These are phyloP conservation scores for Lepidurus arcticus DNA, from an alignment of 1,140 invertebrate species.

Conservation along the genomic window DNA sequence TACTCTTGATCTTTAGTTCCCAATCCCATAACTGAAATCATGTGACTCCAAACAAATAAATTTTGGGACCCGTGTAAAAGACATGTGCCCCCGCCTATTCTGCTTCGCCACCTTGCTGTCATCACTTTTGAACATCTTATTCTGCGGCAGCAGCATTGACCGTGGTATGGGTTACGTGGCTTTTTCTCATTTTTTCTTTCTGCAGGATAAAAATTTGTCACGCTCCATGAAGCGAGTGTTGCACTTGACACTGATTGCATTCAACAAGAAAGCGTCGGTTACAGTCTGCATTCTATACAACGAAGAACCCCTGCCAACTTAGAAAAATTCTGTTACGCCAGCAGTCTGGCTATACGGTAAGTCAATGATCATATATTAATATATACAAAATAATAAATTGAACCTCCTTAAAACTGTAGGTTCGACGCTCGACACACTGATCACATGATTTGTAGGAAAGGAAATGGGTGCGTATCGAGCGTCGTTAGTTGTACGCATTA, in stretches of 20 bases:
- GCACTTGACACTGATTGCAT: slow-evolving; percentile 3
- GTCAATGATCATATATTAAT: background rate
- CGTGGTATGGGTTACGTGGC: background rate
- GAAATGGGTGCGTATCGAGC: no score
- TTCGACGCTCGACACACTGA: no score
- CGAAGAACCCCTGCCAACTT: background rate
- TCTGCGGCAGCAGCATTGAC: background rate
- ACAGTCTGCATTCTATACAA: background rate
- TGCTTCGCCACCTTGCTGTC: background rate
- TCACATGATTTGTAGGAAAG: no score
- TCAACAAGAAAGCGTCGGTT: slow-evolving; percentile 2
- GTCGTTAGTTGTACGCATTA: no score
- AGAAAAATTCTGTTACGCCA: background rate
- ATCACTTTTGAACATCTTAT: background rate
- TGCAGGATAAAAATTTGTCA: slow-evolving; percentile 17
- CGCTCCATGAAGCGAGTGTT: slow-evolving; percentile 16
- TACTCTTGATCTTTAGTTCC: no score
- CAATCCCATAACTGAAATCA: no score
- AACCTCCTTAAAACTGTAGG: no score
- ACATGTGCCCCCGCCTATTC: background rate
- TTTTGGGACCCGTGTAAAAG: no score
- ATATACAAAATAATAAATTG: background rate
- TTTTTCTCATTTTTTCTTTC: background rate
- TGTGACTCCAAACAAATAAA: no score
- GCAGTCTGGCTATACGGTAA: slow-evolving; percentile 1